Base-by-base conservation (phyloP, 2,797 vertebrate species). In the Sebastolobus altivelis region DNA sequence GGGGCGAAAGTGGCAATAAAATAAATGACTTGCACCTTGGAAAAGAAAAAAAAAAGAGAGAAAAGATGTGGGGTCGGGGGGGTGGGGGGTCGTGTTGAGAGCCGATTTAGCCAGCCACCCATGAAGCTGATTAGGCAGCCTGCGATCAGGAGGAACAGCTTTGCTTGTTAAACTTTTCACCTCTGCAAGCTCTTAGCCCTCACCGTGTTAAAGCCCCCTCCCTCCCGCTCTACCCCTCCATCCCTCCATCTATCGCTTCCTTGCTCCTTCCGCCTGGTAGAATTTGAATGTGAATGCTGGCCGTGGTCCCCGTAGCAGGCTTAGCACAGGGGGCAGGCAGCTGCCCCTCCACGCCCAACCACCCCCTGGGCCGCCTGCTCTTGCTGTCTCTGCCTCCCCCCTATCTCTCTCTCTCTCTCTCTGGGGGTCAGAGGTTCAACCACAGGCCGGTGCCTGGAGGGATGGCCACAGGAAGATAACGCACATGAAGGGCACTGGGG, bases 151-250 rank as follows among this genome's bases (percentile, higher is more conserved):
- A 98, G 97, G 97, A 97, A 98, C 96, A 97, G 97, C 97, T 99
- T 98, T 98, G 97, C 97, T 97, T 98, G 97, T 98, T 99, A 98
- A 99, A 99, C 98, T 99, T 99, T 98, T 99, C 98, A 99, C 98
- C 97, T 98, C 96, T 97, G 88, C 88, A 56, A 93, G 95, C 94
- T 93, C 89, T 87, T 88, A 85, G 83, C 90, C 86, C 90, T 90
- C 86, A 74, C 88, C 55, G 77, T 62, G 86, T 87, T 87, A 88
- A 87, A 65, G 27, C 86, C 80, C 73, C 70, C 80, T 38, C 71
- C 13, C 52, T 29, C 22, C 29, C 61, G 49, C 77, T 69, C 75
- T 56, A 54, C 76, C 84, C 73, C 79, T 80, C 62, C 72, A 62
- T 78, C 87, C 84, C 78, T 78, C 85, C 82, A 75, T 88, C 88